Evolutionary conservation across 2,113 vertebrate species (phyloP).

Genomic region (Smithornis capensis): DNA sequence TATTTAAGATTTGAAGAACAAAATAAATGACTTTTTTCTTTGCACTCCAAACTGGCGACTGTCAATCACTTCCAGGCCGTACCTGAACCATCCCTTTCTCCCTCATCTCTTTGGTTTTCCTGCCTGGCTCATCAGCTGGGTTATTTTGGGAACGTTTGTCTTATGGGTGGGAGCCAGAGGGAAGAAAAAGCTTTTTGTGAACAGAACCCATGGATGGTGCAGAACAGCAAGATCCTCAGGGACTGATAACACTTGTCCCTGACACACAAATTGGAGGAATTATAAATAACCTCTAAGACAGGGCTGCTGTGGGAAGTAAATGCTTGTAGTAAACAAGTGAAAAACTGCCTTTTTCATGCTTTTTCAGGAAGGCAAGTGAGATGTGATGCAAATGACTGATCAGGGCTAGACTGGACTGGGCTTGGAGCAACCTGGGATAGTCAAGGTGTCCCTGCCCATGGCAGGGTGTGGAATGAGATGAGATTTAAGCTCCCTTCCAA

Average conservation of each 20-base stretch:
- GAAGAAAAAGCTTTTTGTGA: not conserved
- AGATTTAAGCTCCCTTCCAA: too few relatives aligned
- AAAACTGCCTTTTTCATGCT: not conserved
- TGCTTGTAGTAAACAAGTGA: not conserved
- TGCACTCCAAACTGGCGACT: not conserved
- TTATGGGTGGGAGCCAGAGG: not conserved
- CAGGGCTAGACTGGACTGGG: too few relatives aligned
- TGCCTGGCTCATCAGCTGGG: not conserved
- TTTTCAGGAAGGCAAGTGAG: not conserved
- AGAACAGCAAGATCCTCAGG: not conserved
- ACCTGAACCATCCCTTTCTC: not conserved
- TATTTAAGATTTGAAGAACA: not conserved
- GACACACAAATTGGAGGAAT: not conserved
- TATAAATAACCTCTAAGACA: not conserved
- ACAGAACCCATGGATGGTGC: not conserved
- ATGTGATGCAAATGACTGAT: not conserved
- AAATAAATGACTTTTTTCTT: not conserved
- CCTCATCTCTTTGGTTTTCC: not conserved
- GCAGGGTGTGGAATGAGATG: too few relatives aligned
- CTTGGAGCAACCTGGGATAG: too few relatives aligned
- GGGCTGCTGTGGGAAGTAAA: not conserved
- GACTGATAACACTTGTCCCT: not conserved
- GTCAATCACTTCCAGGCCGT: not conserved
- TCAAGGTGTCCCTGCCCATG: too few relatives aligned
- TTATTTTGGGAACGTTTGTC: not conserved